Conservation (phyloP, 2,113 vertebrate species). For the Clarias magur region DNA sequence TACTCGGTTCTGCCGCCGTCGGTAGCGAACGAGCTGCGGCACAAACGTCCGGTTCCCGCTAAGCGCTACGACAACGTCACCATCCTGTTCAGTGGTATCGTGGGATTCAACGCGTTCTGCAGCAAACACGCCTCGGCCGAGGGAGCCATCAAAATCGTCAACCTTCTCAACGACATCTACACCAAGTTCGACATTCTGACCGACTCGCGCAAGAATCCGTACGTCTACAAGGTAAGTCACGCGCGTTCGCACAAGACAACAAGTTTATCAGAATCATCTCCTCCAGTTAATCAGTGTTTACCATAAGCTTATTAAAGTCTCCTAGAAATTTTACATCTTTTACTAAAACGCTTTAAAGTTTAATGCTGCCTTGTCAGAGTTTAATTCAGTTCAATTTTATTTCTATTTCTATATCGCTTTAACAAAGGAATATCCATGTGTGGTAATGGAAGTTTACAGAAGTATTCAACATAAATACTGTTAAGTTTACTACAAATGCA, state of each 20-base stretch:
- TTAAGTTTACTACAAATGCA: too few relatives aligned
- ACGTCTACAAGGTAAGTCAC: conserved; percentile 91
- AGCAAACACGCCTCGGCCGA: conserved; percentile 97
- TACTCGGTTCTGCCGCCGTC: conserved; percentile 96
- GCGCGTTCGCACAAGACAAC: not conserved
- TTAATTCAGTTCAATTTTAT: not conserved
- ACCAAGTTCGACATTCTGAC: conserved; percentile 97
- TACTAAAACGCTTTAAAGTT: not conserved
- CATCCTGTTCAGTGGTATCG: conserved; percentile 97
- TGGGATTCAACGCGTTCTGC: conserved; percentile 95
- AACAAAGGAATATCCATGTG: too few relatives aligned
- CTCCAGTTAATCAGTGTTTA: not conserved
- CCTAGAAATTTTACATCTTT: not conserved
- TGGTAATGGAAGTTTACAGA: too few relatives aligned
- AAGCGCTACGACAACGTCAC: conserved; percentile 97
- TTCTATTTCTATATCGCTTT: too few relatives aligned
- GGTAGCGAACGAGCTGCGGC: conserved; percentile 95
- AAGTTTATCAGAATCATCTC: not conserved
- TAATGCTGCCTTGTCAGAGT: not conserved
- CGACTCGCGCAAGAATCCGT: conserved; percentile 94
- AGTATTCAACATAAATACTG: too few relatives aligned
- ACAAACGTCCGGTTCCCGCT: conserved; percentile 94
- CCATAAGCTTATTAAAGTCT: not conserved
- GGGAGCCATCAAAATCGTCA: conserved; percentile 98
- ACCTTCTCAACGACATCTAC: conserved; percentile 96